A percentile compares a stretch with the other conserved stretches of the same genome.
phyloP scores from a whole-genome alignment of 2,113 vertebrate species.

The Pseudonaja textilis region DNA sequence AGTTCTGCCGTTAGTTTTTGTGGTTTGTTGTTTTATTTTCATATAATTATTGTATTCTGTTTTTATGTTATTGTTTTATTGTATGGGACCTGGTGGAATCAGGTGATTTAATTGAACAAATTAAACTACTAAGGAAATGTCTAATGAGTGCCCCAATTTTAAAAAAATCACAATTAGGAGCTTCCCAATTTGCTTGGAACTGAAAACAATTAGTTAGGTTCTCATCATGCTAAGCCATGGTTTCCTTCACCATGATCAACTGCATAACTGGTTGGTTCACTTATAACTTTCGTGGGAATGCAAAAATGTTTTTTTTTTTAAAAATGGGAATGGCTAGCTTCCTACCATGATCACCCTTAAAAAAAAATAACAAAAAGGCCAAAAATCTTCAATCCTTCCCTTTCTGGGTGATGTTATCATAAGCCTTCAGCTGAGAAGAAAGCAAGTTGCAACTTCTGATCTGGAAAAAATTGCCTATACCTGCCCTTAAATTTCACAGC shows the following conservation, averaged over 20 bases:
- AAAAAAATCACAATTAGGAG: not conserved
- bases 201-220: not conserved
- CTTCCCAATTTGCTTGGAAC: not conserved
- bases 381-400: not conserved
- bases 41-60: not conserved
- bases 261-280: not conserved
- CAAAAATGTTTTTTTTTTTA: too few relatives aligned
- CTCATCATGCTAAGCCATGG: not conserved
- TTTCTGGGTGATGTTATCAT: not conserved
- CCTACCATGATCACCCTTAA: not conserved
- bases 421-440: not conserved
- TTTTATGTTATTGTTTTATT: not conserved
- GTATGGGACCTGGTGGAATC: not conserved
- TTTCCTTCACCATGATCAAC: not conserved
- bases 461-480: not conserved
- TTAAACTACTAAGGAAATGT: not conserved
- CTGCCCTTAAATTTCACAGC: not conserved
- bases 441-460: not conserved
- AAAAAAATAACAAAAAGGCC: not conserved
- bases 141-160: too few relatives aligned
- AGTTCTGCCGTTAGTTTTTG: not conserved
- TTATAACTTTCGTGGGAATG: not conserved
- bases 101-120: not conserved
- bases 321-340: not conserved
- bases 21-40: not conserved